phyloP scores from a whole-genome alignment of 1,140 invertebrate genomes.

The Manduca sexta region DNA sequence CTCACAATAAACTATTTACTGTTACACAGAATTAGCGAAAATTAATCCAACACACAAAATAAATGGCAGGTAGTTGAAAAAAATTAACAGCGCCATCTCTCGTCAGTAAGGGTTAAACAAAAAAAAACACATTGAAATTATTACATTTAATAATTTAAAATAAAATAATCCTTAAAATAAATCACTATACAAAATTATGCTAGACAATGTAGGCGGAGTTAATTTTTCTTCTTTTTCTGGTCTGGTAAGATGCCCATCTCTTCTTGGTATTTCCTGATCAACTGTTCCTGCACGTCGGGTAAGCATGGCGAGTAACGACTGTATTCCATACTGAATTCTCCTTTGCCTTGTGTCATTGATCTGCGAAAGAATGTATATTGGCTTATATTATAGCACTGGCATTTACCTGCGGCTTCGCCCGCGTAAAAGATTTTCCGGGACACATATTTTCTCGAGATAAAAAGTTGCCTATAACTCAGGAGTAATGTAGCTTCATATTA shows the following conservation, averaged over 20 bases:
- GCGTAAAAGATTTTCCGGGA: no score
- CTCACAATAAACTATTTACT: no score
- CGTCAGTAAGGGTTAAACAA: background rate
- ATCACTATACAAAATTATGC: conserved; percentile 23
- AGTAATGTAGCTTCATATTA: no score
- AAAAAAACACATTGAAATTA: conserved; percentile 1
- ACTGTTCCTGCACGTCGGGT: conserved; percentile 85
- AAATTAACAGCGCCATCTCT: background rate
- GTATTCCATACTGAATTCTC: conserved; percentile 99
- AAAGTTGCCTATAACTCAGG: no score
- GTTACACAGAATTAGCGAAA: background rate
- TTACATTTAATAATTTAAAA: conserved; percentile 5
- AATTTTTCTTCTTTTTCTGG: conserved; percentile 83
- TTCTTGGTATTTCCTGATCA: conserved; percentile 85
- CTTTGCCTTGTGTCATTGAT: conserved; percentile 97
- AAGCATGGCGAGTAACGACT: conserved; percentile 91
- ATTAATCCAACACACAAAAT: background rate
- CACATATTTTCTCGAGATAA: no score
- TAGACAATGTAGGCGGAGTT: conserved; percentile 41
- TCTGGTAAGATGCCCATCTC: conserved; percentile 75
- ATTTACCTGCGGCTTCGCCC: no score
- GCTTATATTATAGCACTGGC: no score
- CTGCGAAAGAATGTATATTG: conserved; percentile 54
- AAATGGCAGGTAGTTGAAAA: no score
- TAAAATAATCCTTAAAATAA: conserved; percentile 2